Conservation (phyloP, 92 coral and sea anemone species). For the Porites divaricata region DNA sequence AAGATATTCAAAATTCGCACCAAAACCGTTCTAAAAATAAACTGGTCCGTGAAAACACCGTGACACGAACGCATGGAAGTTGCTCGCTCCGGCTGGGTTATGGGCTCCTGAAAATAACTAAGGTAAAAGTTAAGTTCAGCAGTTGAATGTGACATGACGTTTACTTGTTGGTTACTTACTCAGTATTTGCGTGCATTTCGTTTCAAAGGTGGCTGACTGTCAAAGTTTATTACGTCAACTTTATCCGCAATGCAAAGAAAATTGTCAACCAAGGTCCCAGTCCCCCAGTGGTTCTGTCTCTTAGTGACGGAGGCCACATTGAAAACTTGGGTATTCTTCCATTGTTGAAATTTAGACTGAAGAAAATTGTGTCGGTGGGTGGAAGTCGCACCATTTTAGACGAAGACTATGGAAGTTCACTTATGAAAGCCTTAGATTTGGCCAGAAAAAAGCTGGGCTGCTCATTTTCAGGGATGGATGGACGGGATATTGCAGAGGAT, state of each 20-base stretch:
- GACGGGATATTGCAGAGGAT: no score
- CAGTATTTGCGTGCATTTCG: no score
- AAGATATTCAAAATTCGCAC: no score
- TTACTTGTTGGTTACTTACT: no score
- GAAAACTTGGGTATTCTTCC: constrained; percentile 37
- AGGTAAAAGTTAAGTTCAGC: no score
- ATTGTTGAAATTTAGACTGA: constrained; percentile 1
- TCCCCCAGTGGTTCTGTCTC: constrained; percentile 20
- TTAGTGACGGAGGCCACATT: constrained; percentile 20
- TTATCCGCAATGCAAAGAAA: constrained; percentile 15
- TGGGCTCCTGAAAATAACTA: no score
- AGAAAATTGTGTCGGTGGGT: constrained; percentile 18
- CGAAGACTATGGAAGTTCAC: background rate
- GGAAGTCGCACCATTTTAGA: constrained; percentile 17
- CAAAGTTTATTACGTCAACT: constrained; percentile 28
- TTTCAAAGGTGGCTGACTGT: constrained; percentile 24
- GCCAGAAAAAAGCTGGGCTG: constrained; percentile 27
- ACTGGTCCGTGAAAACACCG: no score
- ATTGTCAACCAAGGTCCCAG: constrained; percentile 34
- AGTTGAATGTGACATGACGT: no score
- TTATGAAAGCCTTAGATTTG: constrained; percentile 25
- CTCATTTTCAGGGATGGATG: background rate
- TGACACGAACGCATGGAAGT: no score
- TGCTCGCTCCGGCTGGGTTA: no score
- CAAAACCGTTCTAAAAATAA: no score